Percentiles rank a stretch among this genome's conserved stretches.
These are phyloP conservation scores for Hypotaenidia okinawae DNA, from an alignment of 2,797 vertebrate genomes.

Conservation along the genomic window DNA sequence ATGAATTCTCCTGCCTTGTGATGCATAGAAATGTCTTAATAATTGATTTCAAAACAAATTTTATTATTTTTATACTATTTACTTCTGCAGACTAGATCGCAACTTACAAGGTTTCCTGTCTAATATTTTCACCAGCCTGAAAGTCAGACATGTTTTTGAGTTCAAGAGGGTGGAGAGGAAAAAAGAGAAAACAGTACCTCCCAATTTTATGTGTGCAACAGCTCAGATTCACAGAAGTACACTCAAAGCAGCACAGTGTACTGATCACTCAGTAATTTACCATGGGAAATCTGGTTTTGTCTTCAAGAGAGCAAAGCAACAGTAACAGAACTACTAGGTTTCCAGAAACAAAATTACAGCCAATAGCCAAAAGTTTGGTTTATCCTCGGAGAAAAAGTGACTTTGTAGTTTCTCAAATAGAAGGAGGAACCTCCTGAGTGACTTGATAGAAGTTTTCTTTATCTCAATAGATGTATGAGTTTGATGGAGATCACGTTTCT, in stretches of 20 bases:
- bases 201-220: not conserved
- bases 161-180: not conserved
- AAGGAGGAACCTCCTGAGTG: not conserved
- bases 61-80: not conserved
- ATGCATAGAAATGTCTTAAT: not conserved
- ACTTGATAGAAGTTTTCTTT: not conserved
- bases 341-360: not conserved
- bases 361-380: not conserved
- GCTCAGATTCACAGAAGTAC: not conserved
- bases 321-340: not conserved
- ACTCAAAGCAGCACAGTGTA: not conserved
- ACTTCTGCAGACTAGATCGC: not conserved
- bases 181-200: not conserved
- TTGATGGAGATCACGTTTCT: not conserved
- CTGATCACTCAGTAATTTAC: not conserved
- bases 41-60: not conserved
- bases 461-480: not conserved
- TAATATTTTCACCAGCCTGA: not conserved
- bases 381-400: not conserved
- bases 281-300: not conserved
- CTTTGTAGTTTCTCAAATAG: not conserved
- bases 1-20: not conserved
- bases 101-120: not conserved
- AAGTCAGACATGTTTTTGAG: not conserved
- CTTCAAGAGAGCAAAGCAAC: not conserved